Conservation (phyloP, 2,888 invertebrate genomes). For the Eupeodes luniger region DNA sequence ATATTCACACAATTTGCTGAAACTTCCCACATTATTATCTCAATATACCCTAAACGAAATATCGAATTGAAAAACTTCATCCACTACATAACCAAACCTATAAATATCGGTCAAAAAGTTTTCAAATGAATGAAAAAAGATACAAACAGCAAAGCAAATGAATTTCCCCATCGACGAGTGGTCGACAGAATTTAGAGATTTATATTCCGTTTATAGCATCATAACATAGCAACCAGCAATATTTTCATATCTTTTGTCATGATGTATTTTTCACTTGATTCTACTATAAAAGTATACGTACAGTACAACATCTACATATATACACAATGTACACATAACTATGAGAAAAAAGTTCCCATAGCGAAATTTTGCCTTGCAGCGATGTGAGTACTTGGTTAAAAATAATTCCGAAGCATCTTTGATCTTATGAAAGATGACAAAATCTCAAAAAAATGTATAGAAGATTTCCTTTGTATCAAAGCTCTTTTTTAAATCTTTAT, state of each 20-base stretch:
- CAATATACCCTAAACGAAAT: neutral
- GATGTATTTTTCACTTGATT: neutral
- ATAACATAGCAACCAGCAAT: conserved; percentile 12
- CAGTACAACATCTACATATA: neutral
- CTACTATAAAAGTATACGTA: neutral
- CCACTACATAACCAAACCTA: conserved; percentile 17
- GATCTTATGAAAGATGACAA: conserved; percentile 33
- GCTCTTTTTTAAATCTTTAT: conserved; percentile 5
- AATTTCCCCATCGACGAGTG: conserved; percentile 36
- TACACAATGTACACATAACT: too few relatives aligned
- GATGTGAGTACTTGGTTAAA: conserved; percentile 23
- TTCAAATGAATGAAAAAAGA: conserved; percentile 21
- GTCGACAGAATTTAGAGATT: conserved; percentile 37
- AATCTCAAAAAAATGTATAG: neutral
- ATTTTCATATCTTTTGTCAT: conserved; percentile 16
- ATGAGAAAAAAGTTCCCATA: neutral
- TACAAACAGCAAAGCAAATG: conserved; percentile 47
- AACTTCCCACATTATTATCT: neutral
- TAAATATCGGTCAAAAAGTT: conserved; percentile 60
- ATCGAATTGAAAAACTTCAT: conserved; percentile 51
- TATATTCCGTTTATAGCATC: conserved; percentile 6
- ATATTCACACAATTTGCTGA: neutral
- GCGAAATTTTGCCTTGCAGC: conserved; percentile 33
- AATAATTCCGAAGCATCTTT: conserved; percentile 35
- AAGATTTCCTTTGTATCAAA: conserved; percentile 1